phyloP scores from a whole-genome alignment of 2,888 invertebrate genomes.

The Drosophila monieri region DNA sequence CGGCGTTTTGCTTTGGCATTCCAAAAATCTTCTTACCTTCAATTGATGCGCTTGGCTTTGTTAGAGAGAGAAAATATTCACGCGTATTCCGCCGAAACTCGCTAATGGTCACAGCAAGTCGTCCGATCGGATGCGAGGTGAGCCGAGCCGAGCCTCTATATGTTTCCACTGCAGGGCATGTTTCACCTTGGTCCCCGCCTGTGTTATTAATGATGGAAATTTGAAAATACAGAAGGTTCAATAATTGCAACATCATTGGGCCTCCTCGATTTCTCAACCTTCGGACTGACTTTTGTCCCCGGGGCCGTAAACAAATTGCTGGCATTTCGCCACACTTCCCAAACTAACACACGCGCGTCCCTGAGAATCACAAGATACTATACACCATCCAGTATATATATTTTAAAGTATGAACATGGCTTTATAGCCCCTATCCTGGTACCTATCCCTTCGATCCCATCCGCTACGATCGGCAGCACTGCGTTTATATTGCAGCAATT shows the following conservation, averaged over 20 bases:
- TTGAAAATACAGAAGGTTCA: slow-evolving; percentile 84
- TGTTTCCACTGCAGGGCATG: slow-evolving; percentile 4
- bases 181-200: slow-evolving; percentile 82
- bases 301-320: slow-evolving; percentile 70
- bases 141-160: background rate
- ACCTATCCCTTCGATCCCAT: slow-evolving; percentile 25
- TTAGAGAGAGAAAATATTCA: slow-evolving; percentile 76
- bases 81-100: slow-evolving; percentile 82
- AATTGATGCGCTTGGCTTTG: slow-evolving; percentile 79
- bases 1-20: slow-evolving; percentile 78
- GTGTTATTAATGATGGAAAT: slow-evolving; percentile 84
- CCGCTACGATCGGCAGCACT: slow-evolving; percentile 70
- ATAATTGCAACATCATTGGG: slow-evolving; percentile 84
- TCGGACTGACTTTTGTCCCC: slow-evolving; percentile 69
- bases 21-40: slow-evolving; percentile 72
- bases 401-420: slow-evolving; percentile 1
- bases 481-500: slow-evolving; percentile 79
- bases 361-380: slow-evolving; percentile 23
- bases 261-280: slow-evolving; percentile 49
- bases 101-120: slow-evolving; percentile 81
- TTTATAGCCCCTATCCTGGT: slow-evolving; percentile 23
- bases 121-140: slow-evolving; percentile 18
- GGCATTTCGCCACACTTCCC: slow-evolving; percentile 56
- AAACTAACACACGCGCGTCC: slow-evolving; percentile 54
- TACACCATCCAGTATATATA: background rate